phyloP scores from a whole-genome alignment of 2,113 vertebrate genomes.

The Pollachius pollachius region DNA sequence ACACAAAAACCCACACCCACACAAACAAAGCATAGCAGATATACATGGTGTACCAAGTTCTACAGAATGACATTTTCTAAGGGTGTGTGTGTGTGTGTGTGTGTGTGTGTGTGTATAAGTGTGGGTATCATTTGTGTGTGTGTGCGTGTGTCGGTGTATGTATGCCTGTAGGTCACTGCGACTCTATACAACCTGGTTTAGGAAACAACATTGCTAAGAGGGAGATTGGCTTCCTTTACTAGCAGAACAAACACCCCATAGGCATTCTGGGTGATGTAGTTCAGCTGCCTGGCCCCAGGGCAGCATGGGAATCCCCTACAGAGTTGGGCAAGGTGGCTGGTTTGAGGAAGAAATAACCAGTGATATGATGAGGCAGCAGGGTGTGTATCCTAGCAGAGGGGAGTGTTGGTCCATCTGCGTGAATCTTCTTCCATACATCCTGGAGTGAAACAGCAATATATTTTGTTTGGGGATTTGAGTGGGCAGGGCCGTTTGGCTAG shows the following conservation, averaged over 20 bases:
- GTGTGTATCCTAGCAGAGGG: too few species aligned
- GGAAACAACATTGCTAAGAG: conserved; percentile 28
- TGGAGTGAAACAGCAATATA: too few species aligned
- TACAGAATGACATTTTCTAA: too few species aligned
- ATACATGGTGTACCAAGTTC: too few species aligned
- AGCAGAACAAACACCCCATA: neutral
- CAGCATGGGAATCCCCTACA: neutral
- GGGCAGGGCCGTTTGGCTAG: too few species aligned
- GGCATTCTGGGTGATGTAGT: neutral
- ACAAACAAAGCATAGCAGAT: too few species aligned
- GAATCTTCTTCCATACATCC: too few species aligned
- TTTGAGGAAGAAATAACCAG: neutral
- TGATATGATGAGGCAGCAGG: too few species aligned
- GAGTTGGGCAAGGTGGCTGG: neutral
- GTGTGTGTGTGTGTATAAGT: neutral
- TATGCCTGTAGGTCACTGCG: neutral
- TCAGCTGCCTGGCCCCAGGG: neutral
- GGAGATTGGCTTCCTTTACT: neutral
- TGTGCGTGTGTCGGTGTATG: conserved; percentile 6
- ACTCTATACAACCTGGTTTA: conserved; percentile 39
- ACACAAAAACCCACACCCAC: too few species aligned
- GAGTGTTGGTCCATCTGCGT: too few species aligned
- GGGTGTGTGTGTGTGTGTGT: too few species aligned
- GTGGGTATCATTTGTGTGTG: neutral
- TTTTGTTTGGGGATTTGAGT: too few species aligned